Percentiles rank a stretch among this genome's conserved stretches.
These are phyloP conservation scores for Monochamus saltuarius DNA, from an alignment of 1,140 invertebrate species.

Conservation along the genomic window DNA sequence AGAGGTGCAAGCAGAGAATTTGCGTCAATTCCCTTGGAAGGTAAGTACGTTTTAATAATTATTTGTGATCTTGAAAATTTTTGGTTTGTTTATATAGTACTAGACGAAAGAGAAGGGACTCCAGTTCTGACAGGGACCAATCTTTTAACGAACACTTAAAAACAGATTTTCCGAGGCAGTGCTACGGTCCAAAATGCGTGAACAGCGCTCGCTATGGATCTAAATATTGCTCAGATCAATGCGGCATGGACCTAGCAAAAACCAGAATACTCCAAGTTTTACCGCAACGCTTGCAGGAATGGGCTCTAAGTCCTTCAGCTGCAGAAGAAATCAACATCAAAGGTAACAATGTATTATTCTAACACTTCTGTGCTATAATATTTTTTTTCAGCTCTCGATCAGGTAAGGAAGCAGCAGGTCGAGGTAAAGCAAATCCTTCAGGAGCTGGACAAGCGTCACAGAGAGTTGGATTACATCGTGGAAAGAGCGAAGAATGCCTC, in stretches of 20 bases:
- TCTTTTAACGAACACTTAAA: slow-evolving; percentile 40
- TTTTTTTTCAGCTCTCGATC: slow-evolving; percentile 64
- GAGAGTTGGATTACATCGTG: slow-evolving; percentile 80
- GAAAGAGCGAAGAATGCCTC: slow-evolving; percentile 71
- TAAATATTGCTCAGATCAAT: slow-evolving; percentile 95
- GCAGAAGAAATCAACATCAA: slow-evolving; percentile 86
- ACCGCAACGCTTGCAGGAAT: slow-evolving; percentile 91
- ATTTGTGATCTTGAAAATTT: not conserved
- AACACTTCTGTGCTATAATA: not conserved
- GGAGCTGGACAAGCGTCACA: slow-evolving; percentile 74
- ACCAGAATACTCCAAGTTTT: slow-evolving; percentile 82
- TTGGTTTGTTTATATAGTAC: slow-evolving; percentile 21
- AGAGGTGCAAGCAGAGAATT: slow-evolving; percentile 65
- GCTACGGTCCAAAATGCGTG: slow-evolving; percentile 86
- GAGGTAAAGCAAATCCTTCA: slow-evolving; percentile 74
- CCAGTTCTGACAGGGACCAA: slow-evolving; percentile 44
- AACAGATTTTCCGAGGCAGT: slow-evolving; percentile 68
- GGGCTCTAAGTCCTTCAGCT: slow-evolving; percentile 84
- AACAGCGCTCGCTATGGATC: slow-evolving; percentile 76
- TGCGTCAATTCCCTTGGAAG: slow-evolving; percentile 53
- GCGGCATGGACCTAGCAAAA: slow-evolving; percentile 89
- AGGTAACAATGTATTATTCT: slow-evolving; percentile 20
- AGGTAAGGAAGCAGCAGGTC: slow-evolving; percentile 75
- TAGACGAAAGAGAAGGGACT: slow-evolving; percentile 46
- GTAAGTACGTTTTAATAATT: slow-evolving; percentile 28